phyloP scores from a whole-genome alignment of 2,797 vertebrate species.

The Ctenopoma multispine region DNA sequence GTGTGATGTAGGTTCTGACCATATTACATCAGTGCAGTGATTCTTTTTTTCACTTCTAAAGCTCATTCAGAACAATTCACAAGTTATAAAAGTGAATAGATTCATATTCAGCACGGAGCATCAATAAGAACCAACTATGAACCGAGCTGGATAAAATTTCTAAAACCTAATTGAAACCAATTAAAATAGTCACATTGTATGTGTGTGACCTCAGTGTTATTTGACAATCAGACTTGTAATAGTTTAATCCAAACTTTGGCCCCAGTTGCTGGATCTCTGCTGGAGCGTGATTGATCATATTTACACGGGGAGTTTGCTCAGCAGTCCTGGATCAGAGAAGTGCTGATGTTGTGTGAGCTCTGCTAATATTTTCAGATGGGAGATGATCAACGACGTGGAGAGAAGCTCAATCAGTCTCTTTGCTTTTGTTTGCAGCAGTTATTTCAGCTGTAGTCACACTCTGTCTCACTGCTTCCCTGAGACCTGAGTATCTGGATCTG shows the following conservation, averaged over 20 bases:
- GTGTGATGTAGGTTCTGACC: neutral
- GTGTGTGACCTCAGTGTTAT: constrained; percentile 1
- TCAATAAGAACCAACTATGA: neutral
- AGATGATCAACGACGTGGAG: neutral
- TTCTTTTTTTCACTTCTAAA: neutral
- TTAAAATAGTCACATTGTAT: neutral
- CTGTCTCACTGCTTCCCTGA: neutral
- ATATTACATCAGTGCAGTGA: neutral
- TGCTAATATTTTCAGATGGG: constrained; percentile 19
- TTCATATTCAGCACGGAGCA: neutral
- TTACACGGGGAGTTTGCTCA: constrained; percentile 29
- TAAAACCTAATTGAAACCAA: neutral
- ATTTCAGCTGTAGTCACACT: constrained; percentile 2
- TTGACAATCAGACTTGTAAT: constrained; percentile 12
- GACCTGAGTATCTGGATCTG: neutral
- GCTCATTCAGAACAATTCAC: too few relatives aligned
- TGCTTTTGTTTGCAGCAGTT: constrained; percentile 11
- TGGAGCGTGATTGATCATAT: constrained; percentile 23
- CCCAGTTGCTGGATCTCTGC: neutral
- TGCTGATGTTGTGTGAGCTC: constrained; percentile 8
- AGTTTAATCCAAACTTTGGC: constrained; percentile 10
- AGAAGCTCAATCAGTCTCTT: neutral
- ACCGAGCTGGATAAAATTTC: neutral
- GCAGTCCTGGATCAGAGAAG: constrained; percentile 1
- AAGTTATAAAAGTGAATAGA: too few relatives aligned